phyloP scores from a whole-genome alignment of 1,140 invertebrate species.

The Cyclargus thomasi region DNA sequence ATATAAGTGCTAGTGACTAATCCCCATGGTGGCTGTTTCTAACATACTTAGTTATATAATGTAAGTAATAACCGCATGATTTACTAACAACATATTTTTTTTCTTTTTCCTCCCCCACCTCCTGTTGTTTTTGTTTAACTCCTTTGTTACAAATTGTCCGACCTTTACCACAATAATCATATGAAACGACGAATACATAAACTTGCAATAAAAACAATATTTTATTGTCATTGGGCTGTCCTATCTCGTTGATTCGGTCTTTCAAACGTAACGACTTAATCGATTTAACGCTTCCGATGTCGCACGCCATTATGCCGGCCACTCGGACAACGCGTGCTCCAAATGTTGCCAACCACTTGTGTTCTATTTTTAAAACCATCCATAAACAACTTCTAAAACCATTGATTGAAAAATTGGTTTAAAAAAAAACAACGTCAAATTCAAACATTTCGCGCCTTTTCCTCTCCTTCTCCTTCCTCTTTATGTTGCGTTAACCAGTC shows the following conservation, averaged over 20 bases:
- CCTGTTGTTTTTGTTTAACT: slow-evolving; percentile 45
- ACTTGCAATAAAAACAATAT: not conserved
- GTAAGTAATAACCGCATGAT: slow-evolving; percentile 35
- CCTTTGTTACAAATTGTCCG: slow-evolving; percentile 16
- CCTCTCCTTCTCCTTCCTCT: slow-evolving; percentile 30
- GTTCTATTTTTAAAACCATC: slow-evolving; percentile 25
- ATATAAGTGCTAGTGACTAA: not conserved
- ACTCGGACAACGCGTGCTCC: slow-evolving; percentile 37
- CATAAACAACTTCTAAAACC: not conserved
- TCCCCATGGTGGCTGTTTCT: not conserved
- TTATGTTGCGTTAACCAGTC: slow-evolving; percentile 55
- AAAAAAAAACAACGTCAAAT: not conserved
- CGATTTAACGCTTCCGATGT: slow-evolving; percentile 49
- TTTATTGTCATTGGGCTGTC: not conserved
- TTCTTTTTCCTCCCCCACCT: slow-evolving; percentile 27
- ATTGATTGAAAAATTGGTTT: no score
- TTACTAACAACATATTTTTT: slow-evolving; percentile 49
- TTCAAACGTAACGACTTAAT: slow-evolving; percentile 44
- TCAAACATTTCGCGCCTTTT: slow-evolving; percentile 10
- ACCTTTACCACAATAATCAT: not conserved
- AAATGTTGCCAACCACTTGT: slow-evolving; percentile 23
- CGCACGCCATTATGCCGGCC: slow-evolving; percentile 36
- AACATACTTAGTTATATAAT: slow-evolving; percentile 6
- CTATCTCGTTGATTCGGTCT: slow-evolving; percentile 45
- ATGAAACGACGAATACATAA: slow-evolving; percentile 13